Percentiles rank a stretch among this genome's conserved stretches.
Conservation (phyloP, 2,797 vertebrate species). For the Mormyrops boulengeri region DNA sequence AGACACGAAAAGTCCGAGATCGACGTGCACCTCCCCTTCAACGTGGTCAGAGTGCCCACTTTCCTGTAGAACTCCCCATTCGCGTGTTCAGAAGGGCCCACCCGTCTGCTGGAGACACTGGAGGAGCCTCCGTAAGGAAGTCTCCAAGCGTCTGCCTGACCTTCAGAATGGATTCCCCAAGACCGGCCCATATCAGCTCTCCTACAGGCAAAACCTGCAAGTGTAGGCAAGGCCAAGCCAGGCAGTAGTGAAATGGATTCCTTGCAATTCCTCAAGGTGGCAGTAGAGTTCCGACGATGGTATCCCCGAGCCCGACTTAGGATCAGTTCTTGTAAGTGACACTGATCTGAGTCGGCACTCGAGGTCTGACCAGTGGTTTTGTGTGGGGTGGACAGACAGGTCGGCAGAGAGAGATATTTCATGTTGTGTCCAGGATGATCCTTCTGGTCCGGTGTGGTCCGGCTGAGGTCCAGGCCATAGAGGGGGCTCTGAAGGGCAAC, state of each 20-base stretch:
- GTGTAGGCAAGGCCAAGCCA: background rate
- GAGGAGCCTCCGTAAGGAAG: background rate
- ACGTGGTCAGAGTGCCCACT: background rate
- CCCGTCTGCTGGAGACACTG: background rate
- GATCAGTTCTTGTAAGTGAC: constrained; percentile 16
- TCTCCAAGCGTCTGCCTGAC: background rate
- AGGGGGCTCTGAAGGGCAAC: constrained; percentile 44
- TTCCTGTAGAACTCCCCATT: background rate
- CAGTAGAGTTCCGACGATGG: background rate
- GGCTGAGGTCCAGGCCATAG: constrained; percentile 10
- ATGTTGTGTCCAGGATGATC: background rate
- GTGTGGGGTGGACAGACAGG: background rate
- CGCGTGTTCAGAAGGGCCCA: background rate
- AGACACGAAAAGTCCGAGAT: background rate
- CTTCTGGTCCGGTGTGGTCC: background rate
- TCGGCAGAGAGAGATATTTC: constrained; percentile 1
- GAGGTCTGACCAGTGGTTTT: background rate
- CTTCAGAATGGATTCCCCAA: background rate
- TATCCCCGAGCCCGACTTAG: background rate
- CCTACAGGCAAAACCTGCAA: background rate
- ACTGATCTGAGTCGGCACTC: background rate
- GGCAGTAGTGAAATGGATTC: background rate
- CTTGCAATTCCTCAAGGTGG: background rate
- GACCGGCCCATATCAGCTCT: background rate
- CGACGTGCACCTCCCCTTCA: background rate